A percentile compares a stretch with the other conserved stretches of the same genome.
Evolutionary conservation across 2,888 invertebrate genomes (phyloP).

Genomic region (Eustalomyia histrio): DNA sequence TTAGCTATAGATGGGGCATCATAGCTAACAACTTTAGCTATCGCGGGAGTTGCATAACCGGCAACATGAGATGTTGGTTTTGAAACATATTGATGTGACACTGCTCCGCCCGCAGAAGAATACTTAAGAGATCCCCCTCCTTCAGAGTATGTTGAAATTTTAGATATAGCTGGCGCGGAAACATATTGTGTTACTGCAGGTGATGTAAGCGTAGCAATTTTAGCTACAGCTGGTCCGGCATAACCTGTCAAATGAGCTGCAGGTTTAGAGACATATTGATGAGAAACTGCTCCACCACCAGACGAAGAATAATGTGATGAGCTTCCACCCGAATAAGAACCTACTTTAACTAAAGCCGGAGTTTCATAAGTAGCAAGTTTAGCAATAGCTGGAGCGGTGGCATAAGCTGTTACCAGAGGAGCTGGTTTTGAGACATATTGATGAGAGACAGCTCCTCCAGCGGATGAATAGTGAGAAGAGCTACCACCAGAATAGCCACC

Average conservation of each 20-base stretch:
- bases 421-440: conserved; percentile 35
- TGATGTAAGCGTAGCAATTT: conserved; percentile 69
- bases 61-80: conserved; percentile 57
- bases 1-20: conserved; percentile 21
- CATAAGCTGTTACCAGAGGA: conserved; percentile 49
- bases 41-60: conserved; percentile 61
- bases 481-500: conserved; percentile 62
- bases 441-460: conserved; percentile 41
- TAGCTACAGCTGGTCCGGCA: conserved; percentile 61
- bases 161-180: conserved; percentile 48
- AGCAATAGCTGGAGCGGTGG: conserved; percentile 35
- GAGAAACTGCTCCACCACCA: conserved; percentile 63
- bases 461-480: conserved; percentile 55
- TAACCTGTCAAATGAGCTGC: conserved; percentile 76
- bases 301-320: conserved; percentile 18
- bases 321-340: conserved; percentile 21
- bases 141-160: conserved; percentile 42
- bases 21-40: conserved; percentile 68
- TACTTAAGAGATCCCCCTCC: conserved; percentile 46
- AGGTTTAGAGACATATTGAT: conserved; percentile 70
- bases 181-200: conserved; percentile 65
- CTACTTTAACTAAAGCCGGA: conserved; percentile 56
- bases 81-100: conserved; percentile 71
- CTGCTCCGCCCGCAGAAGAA: conserved; percentile 45
- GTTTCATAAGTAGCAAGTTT: conserved; percentile 60